Evolutionary conservation across 2,888 invertebrate species (phyloP).

Genomic region (Cosmia trapezina): DNA sequence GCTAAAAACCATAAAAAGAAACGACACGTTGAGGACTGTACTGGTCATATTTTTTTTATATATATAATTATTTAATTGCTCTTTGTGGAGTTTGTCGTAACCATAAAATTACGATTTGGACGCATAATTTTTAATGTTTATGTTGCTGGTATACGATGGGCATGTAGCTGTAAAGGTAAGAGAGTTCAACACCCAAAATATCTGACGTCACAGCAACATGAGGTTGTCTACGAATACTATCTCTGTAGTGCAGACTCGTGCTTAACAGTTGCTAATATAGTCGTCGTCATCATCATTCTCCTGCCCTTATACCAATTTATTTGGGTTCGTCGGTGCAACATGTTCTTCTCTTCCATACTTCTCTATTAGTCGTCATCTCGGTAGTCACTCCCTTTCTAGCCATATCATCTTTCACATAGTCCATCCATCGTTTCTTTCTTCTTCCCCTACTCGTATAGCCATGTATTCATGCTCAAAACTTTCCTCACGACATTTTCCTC

Average conservation of each 20-base stretch:
- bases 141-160: constrained; percentile 20
- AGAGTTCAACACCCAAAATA: neutral
- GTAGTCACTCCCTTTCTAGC: too few relatives aligned
- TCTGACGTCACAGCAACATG: neutral
- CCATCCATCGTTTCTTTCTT: too few relatives aligned
- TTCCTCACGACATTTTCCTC: too few relatives aligned
- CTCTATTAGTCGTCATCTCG: too few relatives aligned
- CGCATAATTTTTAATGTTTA: constrained; percentile 52
- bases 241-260: neutral
- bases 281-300: too few relatives aligned
- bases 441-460: too few relatives aligned
- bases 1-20: constrained; percentile 47
- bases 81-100: constrained; percentile 42
- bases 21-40: constrained; percentile 44
- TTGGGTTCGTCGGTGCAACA: too few relatives aligned
- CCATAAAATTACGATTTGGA: constrained; percentile 59
- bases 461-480: too few relatives aligned
- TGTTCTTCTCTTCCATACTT: too few relatives aligned
- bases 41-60: constrained; percentile 46
- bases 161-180: constrained; percentile 4
- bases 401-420: too few relatives aligned
- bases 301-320: too few relatives aligned
- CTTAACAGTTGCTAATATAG: neutral
- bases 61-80: constrained; percentile 46
- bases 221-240: too few relatives aligned